These are phyloP conservation scores for Trissolcus japonicus DNA, from an alignment of 2,888 invertebrate species.

Conservation along the genomic window DNA sequence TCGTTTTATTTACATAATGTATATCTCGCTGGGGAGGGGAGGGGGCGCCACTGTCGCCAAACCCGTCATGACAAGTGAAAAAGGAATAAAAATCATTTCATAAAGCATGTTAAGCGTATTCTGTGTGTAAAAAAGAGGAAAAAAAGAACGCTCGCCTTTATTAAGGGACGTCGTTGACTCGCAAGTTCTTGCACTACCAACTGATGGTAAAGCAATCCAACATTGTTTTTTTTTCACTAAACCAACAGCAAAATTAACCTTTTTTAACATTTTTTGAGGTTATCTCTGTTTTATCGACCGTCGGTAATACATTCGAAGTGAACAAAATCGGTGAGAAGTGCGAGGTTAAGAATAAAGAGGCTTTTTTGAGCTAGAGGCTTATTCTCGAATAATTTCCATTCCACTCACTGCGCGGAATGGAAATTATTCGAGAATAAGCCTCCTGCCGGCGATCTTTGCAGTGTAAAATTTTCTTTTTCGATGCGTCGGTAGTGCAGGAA, in stretches of 20 bases:
- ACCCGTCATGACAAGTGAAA: slow-evolving; percentile 40
- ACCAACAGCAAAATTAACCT: no score
- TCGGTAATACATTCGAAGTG: slow-evolving; percentile 1
- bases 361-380: no score
- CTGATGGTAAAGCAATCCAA: background rate
- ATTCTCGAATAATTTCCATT: no score
- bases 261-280: no score
- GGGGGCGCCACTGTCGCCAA: slow-evolving; percentile 14
- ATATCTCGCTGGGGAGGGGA: slow-evolving; percentile 12
- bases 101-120: slow-evolving; percentile 54
- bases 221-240: no score
- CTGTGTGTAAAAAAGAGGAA: slow-evolving; percentile 28
- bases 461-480: background rate
- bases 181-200: slow-evolving; percentile 23
- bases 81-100: slow-evolving; percentile 55
- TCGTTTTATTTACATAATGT: slow-evolving; percentile 52
- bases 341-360: no score
- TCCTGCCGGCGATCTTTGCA: background rate
- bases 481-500: background rate
- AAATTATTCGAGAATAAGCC: no score
- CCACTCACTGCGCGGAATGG: no score
- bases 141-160: slow-evolving; percentile 6
- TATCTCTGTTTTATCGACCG: background rate
- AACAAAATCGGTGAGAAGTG: no score
- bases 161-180: background rate